These are phyloP conservation scores for Leptopilina myrica DNA, from an alignment of 2,888 invertebrate species.

Conservation along the genomic window DNA sequence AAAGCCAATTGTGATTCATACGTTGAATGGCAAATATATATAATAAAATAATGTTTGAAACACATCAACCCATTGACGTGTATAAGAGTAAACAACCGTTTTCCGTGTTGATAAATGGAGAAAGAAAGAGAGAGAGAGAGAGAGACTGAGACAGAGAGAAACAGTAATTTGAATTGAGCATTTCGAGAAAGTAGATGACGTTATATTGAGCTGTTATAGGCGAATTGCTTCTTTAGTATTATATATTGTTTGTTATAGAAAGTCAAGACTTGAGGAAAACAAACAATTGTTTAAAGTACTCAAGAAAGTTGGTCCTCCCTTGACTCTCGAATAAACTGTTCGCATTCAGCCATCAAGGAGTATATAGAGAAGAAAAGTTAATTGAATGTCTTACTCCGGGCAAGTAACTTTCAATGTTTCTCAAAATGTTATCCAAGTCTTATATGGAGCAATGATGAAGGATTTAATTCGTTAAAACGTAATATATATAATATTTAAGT, in stretches of 20 bases:
- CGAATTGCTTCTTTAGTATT: not conserved
- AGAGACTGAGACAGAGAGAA: no score
- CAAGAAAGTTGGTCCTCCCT: not conserved
- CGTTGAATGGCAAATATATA: not conserved
- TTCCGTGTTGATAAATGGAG: not conserved
- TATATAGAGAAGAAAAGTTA: constrained; percentile 2
- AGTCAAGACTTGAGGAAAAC: constrained; percentile 13
- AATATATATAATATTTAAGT: not conserved
- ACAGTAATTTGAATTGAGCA: not conserved
- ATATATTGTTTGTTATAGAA: not conserved
- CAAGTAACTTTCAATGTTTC: constrained; percentile 34
- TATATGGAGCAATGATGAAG: not conserved
- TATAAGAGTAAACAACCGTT: constrained; percentile 10
- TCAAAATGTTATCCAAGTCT: constrained; percentile 9
- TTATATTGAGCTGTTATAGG: not conserved
- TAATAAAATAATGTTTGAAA: not conserved
- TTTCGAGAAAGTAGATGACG: not conserved
- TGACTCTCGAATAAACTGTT: constrained; percentile 4
- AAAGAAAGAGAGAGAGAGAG: not conserved
- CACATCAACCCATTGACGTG: not conserved
- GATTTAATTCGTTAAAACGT: constrained; percentile 10
- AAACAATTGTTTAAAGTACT: constrained; percentile 31
- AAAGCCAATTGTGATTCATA: constrained; percentile 3
- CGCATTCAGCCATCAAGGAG: constrained; percentile 3
- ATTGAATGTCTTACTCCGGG: constrained; percentile 30